Conservation (phyloP, 2,888 invertebrate species). For the Agriotes lineatus region DNA sequence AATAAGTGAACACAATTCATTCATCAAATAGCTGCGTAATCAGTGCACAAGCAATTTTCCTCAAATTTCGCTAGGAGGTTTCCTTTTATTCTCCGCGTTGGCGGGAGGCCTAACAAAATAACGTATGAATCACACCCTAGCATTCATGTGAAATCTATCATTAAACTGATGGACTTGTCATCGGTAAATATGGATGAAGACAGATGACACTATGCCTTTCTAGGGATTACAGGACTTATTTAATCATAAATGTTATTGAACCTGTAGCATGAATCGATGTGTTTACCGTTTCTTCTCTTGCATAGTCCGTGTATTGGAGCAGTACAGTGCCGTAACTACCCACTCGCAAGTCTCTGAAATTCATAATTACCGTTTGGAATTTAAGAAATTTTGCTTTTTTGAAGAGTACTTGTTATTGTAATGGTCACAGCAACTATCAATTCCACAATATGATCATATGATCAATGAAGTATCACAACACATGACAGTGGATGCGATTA, state of each 20-base stretch:
- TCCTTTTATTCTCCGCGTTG: background rate
- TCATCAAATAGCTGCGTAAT: background rate
- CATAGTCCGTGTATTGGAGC: too few species aligned
- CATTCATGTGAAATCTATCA: constrained; percentile 32
- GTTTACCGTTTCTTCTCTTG: background rate
- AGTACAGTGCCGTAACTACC: too few species aligned
- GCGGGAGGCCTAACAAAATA: constrained; percentile 3
- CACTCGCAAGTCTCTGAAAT: too few species aligned
- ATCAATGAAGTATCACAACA: too few species aligned
- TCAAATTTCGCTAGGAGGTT: background rate
- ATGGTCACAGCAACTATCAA: too few species aligned
- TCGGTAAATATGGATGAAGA: constrained; percentile 41
- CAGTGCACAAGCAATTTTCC: background rate
- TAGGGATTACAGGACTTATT: constrained; percentile 10
- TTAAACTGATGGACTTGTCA: constrained; percentile 40
- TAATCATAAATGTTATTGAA: constrained; percentile 14
- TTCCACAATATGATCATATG: too few species aligned
- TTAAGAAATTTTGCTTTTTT: too few species aligned
- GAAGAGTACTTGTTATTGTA: too few species aligned
- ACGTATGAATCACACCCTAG: constrained; percentile 30
- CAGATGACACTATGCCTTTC: constrained; percentile 25
- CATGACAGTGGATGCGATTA: too few species aligned
- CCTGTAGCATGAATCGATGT: background rate
- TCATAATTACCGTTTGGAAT: too few species aligned
- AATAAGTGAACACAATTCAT: constrained; percentile 13